A percentile compares a stretch with the other conserved stretches of the same genome.
Evolutionary conservation across 2,113 vertebrate species (phyloP).

Genomic region (Oncorhynchus tshawytscha): DNA sequence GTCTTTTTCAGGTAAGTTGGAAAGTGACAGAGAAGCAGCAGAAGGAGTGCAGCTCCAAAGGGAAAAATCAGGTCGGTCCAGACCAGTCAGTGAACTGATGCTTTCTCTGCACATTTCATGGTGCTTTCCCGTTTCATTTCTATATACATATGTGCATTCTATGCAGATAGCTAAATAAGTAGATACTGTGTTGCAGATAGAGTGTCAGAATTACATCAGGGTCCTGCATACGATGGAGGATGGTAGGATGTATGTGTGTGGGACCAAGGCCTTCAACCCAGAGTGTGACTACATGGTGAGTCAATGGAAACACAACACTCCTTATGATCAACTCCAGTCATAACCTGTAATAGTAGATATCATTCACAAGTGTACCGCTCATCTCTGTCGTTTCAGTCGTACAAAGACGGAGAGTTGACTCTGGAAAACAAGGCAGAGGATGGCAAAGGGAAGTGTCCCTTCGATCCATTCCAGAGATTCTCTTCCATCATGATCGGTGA

Average conservation of each 20-base stretch:
- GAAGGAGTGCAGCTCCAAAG: conserved; percentile 61
- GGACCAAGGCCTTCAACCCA: conserved; percentile 77
- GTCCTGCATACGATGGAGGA: conserved; percentile 67
- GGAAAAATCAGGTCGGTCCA: conserved; percentile 58
- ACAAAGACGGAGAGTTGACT: conserved; percentile 48
- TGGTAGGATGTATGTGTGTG: conserved; percentile 72
- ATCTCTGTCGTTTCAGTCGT: conserved; percentile 53
- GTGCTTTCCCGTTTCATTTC: background rate
- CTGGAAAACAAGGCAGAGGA: conserved; percentile 62
- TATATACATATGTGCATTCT: too few relatives aligned
- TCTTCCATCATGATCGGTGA: conserved; percentile 74
- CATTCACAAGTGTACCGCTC: background rate
- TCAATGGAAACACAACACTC: background rate
- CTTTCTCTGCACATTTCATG: background rate
- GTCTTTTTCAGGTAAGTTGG: conserved; percentile 70
- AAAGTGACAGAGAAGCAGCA: conserved; percentile 46
- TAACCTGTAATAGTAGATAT: background rate
- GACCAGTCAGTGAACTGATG: background rate
- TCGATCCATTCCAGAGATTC: conserved; percentile 72
- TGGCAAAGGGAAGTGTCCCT: conserved; percentile 77
- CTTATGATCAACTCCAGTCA: background rate
- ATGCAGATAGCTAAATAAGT: too few relatives aligned
- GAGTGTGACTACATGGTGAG: conserved; percentile 77
- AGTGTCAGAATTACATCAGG: conserved; percentile 79
- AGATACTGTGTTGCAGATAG: conserved; percentile 54